Percentiles rank a stretch among this genome's conserved stretches.
Evolutionary conservation across 2,797 vertebrate species (phyloP).

Genomic region (Xenops minutus): DNA sequence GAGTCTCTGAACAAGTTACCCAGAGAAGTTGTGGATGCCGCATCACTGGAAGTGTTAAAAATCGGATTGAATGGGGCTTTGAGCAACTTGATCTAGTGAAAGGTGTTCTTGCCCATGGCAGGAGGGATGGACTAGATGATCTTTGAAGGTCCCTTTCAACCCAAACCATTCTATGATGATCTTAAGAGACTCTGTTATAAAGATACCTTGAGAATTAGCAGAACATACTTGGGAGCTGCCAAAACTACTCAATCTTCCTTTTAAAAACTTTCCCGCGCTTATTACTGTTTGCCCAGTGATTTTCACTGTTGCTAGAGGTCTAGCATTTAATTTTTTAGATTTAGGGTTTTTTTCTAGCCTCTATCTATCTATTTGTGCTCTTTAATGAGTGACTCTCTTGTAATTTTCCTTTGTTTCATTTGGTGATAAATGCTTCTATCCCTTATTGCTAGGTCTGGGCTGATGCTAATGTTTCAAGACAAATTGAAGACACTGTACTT

Average conservation of each 20-base stretch:
- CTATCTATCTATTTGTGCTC: not conserved
- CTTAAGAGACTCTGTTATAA: not conserved
- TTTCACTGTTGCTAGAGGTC: not conserved
- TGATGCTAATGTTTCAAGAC: conserved; percentile 87
- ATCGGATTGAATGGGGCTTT: not conserved
- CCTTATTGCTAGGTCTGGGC: conserved; percentile 87
- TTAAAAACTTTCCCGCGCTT: not conserved
- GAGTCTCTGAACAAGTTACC: not conserved
- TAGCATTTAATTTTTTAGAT: not conserved
- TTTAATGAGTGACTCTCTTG: not conserved
- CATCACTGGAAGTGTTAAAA: not conserved
- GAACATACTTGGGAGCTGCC: not conserved
- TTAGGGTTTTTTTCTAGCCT: rapidly evolving
- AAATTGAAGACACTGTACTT: conserved; percentile 93
- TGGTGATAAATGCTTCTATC: not conserved
- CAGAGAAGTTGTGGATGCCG: not conserved
- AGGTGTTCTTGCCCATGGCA: rapidly evolving
- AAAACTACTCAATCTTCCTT: not conserved
- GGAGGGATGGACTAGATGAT: not conserved
- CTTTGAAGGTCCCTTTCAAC: not conserved
- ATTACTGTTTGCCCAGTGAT: not conserved
- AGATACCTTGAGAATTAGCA: not conserved
- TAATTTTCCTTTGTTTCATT: not conserved
- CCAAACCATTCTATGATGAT: not conserved
- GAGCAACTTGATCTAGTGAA: not conserved